Evolutionary conservation across 2,113 vertebrate species (phyloP), one percentile per base, ranked within the genome.

Genomic region (Nothocercus julius): DNA sequence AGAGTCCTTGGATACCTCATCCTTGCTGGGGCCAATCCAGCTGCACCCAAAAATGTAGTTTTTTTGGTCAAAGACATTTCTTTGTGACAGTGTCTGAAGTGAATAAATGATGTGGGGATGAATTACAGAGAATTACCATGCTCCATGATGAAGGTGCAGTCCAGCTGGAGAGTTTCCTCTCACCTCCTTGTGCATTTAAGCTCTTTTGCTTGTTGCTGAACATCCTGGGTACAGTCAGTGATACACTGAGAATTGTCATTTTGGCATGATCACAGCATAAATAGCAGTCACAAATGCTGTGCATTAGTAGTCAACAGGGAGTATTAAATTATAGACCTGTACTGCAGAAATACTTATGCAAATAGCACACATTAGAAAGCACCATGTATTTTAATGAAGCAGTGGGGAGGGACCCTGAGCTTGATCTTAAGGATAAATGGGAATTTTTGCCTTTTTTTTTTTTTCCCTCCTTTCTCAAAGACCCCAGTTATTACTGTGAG

Each of bases 281-380:
- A 36, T 9, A 85, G 85, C 34, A 81, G 34, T 58, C 61, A 72
- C 14, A 24, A 66, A 59, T 54, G 34, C 11, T 32, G 13, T 45
- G n/a, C 64, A 28, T 58, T 69, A 75, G 13, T 54, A 90, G 72
- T 62, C 72, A 66, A n/a, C 47, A 45, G 63, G 59, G 54, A 85
- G n/a, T 28, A 38, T 90, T 79, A 74, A 87, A 74, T 91, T 62
- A 69, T 16, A 87, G 74, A 63, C 34, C 42, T 70, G 15, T 49
- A 27, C 38, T 85, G 68, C 70, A 83, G 81, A 73, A 90, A 38
- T 67, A 36, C 45, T 89, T 80, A 75, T 15, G 40, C 47, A 74
- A 74, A 70, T 73, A 76, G 59, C 32, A 21, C 20, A 6, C 0
- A 4, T 8, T 27, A 84, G 85, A 72, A 76, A 82, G n/a, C 36